Percentiles rank a stretch among this genome's conserved stretches.
Conservation (phyloP, 2,113 vertebrate species). For the Neotoma lepida region DNA sequence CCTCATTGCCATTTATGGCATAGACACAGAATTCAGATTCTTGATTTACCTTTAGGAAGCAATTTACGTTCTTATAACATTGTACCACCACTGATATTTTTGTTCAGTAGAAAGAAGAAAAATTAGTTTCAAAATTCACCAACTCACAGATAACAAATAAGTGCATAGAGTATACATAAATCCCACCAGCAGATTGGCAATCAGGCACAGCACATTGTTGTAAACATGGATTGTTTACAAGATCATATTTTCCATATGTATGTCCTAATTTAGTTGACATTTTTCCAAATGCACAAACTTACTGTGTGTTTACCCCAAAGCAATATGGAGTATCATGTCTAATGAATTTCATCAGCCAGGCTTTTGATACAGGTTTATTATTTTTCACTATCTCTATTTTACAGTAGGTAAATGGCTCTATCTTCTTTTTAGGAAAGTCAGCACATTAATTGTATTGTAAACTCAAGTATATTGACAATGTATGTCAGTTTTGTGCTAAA, state of each 20-base stretch:
- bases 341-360: background rate
- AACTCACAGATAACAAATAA: background rate
- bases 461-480: background rate
- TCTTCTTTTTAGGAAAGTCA: conserved; percentile 18
- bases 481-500: conserved; percentile 26
- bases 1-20: background rate
- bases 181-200: conserved; percentile 28
- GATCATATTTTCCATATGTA: conserved; percentile 26
- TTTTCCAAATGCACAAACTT: conserved; percentile 45
- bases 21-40: conserved; percentile 11
- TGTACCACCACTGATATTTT: background rate
- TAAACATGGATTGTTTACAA: conserved; percentile 48
- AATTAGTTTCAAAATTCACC: conserved; percentile 5
- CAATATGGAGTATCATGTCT: background rate
- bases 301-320: background rate
- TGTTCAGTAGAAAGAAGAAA: conserved; percentile 36
- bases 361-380: conserved; percentile 22
- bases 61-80: conserved; percentile 13
- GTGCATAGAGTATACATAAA: conserved; percentile 8
- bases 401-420: background rate
- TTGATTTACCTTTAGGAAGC: conserved; percentile 23
- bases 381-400: background rate
- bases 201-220: background rate
- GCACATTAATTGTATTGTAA: background rate
- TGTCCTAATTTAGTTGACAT: conserved; percentile 42